Evolutionary conservation across 2,113 vertebrate species (phyloP), one percentile per base, ranked within the genome.

Genomic region (Castor canadensis): DNA sequence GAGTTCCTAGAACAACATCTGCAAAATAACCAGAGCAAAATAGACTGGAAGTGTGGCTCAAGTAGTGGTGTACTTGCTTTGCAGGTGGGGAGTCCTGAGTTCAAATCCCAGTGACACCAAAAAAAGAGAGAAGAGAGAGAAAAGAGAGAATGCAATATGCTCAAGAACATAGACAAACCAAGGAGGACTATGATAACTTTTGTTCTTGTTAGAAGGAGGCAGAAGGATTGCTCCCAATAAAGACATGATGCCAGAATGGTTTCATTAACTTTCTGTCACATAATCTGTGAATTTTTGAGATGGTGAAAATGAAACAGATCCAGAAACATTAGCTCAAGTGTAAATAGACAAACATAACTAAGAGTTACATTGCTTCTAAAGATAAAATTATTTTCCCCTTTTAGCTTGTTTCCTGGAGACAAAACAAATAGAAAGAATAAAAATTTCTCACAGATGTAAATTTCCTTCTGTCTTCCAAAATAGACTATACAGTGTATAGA

Each of bases 401-500:
- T 40, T 67, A 7, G 13, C 13, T 38, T 40, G 49, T 47, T 79
- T 73, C 12, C 15, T 40, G 16, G 40, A 20, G n/a, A 87, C 49
- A 79, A 12, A n/a, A 35, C 11, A 40, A 10, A 66, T 28, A 24
- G 6, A 5, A 12, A 24, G 6, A 5, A 12, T 30, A 12, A 20
- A 3, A 4, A 47, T 35, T 82, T 88, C 30, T 60, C 8, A 10
- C 35, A n/a, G 76, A 11, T 30, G 6, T 20, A 24, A 28, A 28
- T 30, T n/a, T 22, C 35, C 20, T 62, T 62, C 35, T 69, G 9
- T 20, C 4, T 60, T 49, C 45, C 19, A 1, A 73, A 40, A 43
- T 40, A 75, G 54, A 66, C 71, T 30, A 38, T 2, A 32, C 0
- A 10, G 6, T 40, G 3, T 12, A 3, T 11, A 22, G 2, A 2